Evolutionary conservation across 2,888 invertebrate species (phyloP).

Genomic region (Tuberolachnus salignus): DNA sequence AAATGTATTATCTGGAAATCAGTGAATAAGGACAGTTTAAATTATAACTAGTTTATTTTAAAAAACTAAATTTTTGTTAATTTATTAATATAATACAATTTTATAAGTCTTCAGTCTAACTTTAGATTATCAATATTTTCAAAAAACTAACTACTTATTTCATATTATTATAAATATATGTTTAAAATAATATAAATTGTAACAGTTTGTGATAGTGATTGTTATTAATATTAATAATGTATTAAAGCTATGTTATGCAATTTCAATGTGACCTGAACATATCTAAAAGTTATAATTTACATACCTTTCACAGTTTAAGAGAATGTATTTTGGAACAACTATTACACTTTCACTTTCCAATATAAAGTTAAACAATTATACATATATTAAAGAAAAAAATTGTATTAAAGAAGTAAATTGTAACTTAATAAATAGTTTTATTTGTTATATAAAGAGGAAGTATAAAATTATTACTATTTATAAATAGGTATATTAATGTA

Average conservation of each 20-base stretch:
- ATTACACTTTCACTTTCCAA: constrained; percentile 4
- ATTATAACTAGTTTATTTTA: no score
- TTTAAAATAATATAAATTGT: neutral
- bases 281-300: neutral
- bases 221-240: neutral
- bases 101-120: no score
- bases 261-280: neutral
- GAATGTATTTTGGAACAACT: neutral
- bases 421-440: no score
- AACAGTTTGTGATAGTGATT: neutral
- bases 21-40: no score
- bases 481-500: no score
- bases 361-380: neutral
- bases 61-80: no score
- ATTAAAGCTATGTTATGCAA: neutral
- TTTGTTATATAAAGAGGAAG: neutral
- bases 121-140: no score
- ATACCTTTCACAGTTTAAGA: neutral
- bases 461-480: neutral
- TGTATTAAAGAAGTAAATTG: neutral
- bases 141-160: no score
- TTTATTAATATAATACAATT: no score
- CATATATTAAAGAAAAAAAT: neutral
- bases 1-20: no score
- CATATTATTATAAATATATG: neutral